Base-by-base conservation (phyloP, 2,113 vertebrate species). In the Poicephalus meyeri region DNA sequence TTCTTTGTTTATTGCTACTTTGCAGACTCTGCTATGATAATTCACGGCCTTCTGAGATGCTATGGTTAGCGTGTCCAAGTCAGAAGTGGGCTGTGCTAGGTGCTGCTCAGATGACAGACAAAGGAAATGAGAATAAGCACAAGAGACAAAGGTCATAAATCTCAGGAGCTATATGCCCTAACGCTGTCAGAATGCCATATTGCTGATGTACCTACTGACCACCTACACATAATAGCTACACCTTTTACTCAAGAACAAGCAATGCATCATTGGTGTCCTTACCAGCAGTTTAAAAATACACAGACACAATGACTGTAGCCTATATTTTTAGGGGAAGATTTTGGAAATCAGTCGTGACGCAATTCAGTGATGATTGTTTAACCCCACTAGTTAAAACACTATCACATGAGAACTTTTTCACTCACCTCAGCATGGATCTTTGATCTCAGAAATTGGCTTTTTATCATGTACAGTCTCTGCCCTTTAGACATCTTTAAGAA, bases 401-500 rank as follows among this genome's bases (percentile, higher is more conserved):
- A 68, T 10, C 39, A 26, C 35, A 58, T 0, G 2, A 66, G 49
- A 84, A 69, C 35, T 63, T 84, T 63, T 24, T 47, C 64, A n/a
- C 46, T 49, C 56, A 66, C 16, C 47, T 95, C 69, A 82, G 58
- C 65, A 52, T 28, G 66, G 72, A 92, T 68, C 10, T 71, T 91
- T 70, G 78, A 8, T 33, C 7, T 11, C 47, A 81, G 83, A 79
- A 74, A 72, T 64, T 26, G 68, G 7, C 66, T 77, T 91, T 84
- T 91, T 56, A 78, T 80, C 79, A 69, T 82, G 89, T 89, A 55
- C 23, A 46, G 42, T 31, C 70, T 42, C 20, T 97, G 97, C 86
- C 97, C 96, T 98, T 96, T 97, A 88, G 50, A 73, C 50, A 10
- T 93, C 76, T 93, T 95, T 21, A 73, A 87, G 74, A 83, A 91